phyloP scores from a whole-genome alignment of 1,140 invertebrate genomes.

The Trinorchestia longiramus region DNA sequence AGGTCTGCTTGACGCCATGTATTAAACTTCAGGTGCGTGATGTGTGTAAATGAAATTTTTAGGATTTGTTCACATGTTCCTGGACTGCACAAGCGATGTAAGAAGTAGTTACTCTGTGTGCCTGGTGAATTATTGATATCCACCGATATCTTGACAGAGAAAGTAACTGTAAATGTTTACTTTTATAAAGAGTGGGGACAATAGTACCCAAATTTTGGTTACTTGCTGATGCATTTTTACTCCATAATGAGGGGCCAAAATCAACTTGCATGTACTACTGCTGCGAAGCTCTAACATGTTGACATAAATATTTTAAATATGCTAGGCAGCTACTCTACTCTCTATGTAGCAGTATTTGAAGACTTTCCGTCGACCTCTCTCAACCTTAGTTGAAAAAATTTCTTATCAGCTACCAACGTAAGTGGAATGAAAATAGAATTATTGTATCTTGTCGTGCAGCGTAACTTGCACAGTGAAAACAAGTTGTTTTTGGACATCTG shows the following conservation, averaged over 20 bases:
- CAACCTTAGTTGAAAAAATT: neutral
- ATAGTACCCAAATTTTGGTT: neutral
- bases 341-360: neutral
- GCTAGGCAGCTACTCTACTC: neutral
- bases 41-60: too few relatives aligned
- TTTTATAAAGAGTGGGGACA: neutral
- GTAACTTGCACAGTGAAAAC: too few relatives aligned
- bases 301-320: neutral
- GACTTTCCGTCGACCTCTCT: neutral
- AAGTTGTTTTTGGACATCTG: neutral
- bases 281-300: neutral
- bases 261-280: neutral
- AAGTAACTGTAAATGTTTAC: neutral
- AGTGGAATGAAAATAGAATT: neutral
- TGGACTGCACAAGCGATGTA: too few relatives aligned
- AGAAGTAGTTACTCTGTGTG: too few relatives aligned
- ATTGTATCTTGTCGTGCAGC: neutral
- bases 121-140: neutral
- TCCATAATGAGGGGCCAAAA: neutral
- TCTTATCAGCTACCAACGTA: neutral
- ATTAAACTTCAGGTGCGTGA: too few relatives aligned
- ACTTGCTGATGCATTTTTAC: neutral
- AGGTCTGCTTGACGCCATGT: too few relatives aligned
- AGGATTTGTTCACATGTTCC: too few relatives aligned
- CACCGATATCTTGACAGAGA: neutral